Evolutionary conservation across 53 echinoderm and acorn worm species (phyloP), one percentile per base, ranked within the genome.

Genomic region (Luidia sarsii): DNA sequence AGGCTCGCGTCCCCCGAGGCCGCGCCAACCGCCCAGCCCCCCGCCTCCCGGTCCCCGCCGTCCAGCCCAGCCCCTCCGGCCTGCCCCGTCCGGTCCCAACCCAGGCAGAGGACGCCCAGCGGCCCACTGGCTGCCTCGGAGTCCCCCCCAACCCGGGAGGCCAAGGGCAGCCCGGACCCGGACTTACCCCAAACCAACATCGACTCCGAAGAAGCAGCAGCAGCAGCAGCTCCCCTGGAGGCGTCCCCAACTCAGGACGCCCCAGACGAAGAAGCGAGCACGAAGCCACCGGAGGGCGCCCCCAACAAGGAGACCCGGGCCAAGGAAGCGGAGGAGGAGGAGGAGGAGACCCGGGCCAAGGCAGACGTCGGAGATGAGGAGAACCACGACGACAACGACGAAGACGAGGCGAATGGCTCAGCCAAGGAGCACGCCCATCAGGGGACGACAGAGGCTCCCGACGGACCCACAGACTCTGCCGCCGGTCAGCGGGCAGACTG

Each of bases 1-100:
- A 6, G 11, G 6, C 41, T 11, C 41, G 6, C 41, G n/a, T 57
- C 66, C 31, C 64, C 61, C 8, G 41, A 56, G 41, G 20, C 80
- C 33, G 10, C 86, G 48, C 34, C 22, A 33, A 63, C 37, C 41
- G 34, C 80, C 37, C 67, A 66, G 35, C 57, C 79, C 80, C 24
- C 23, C 39, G 28, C 51, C 64, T 64, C 79, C 30, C 54, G 65
- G 10, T 37, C 65, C 60, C 65, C 7, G 0, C 14, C 50, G 64
- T 70, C 72, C 46, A 51, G 7, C 28, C 66, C 64, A 33, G 38
- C 45, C 49, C 54, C 65, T 63, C 53, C 65, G 7, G n/a, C 33
- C 36, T 37, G 33, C 23, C 30, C 23, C 74, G 63, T 23, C 57
- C 51, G 18, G 45, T 45, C 68, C 64, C 29, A 21, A 39, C 43